Evolutionary conservation across 2,888 invertebrate species (phyloP), one percentile per base, ranked within the genome.

Genomic region (Netelia melanura): DNA sequence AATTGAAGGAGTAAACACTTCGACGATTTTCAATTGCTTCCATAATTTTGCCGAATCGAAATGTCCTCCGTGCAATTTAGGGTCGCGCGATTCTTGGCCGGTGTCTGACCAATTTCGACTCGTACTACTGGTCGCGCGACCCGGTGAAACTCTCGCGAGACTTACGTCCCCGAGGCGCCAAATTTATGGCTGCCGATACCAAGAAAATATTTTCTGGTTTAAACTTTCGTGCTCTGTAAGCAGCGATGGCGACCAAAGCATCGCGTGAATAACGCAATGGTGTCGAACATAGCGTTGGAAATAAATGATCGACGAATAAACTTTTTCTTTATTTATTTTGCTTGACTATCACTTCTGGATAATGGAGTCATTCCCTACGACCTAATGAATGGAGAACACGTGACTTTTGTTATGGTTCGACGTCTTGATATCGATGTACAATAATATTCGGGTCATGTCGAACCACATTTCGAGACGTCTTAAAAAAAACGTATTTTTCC

Each of bases 41-140:
- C 17, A 21, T 43, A 30, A 30, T 23, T 48, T 11, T 56, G 54
- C 56, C 21, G 38, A 38, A 38, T 38, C 11, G 48, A 48, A 48
- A 30, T 14, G 30, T 17, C 11, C 30, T 23, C 38, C 17, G 25
- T 58, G 17, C 14, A 17, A 30, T 75, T 75, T 75, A 30, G n/a
- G 17, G n/a, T 8, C 25, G 54, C 3, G 30, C 52, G 38, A 43
- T 54, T 62, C 5, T 44, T 21, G 43, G 52, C n/a, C 48, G 11
- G 8, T 48, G 78, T 79, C 76, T 38, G 83, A 83, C 77, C 56
- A 68, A 70, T 70, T 56, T 79, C 21, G 48, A 21, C 70, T 68
- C 56, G 74, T 79, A 83, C 83, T 75, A 79, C 78, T 83, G 38
- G 14, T 14, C 9, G 56, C 54, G 48, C 71, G 48, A 74, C 61